phyloP scores from a whole-genome alignment of 2,888 invertebrate species.

The Ormyrus rosae region DNA sequence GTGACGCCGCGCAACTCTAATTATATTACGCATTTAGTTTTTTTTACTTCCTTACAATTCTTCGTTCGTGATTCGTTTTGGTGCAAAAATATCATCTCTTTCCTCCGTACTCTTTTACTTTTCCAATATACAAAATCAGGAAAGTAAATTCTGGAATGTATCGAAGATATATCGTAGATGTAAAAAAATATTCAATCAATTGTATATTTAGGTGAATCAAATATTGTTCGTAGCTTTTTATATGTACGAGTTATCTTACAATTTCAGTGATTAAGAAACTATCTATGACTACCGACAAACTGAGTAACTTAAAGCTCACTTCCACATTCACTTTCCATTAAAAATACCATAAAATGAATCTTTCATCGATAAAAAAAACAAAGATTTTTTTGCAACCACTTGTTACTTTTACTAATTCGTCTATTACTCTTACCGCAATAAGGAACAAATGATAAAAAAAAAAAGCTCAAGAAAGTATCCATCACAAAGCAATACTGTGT shows the following conservation, averaged over 20 bases:
- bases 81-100: conserved; percentile 48
- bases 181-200: neutral
- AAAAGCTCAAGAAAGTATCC: neutral
- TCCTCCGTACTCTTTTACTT: conserved; percentile 1
- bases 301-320: too few species aligned
- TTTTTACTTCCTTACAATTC: neutral
- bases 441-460: too few species aligned
- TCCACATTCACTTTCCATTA: too few species aligned
- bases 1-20: conserved; percentile 41
- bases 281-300: neutral
- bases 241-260: too few species aligned
- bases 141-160: conserved; percentile 18
- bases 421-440: too few species aligned
- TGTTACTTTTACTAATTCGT: too few species aligned
- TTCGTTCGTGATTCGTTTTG: conserved; percentile 9
- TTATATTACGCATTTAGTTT: conserved; percentile 7
- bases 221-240: too few species aligned
- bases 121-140: conserved; percentile 1
- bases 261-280: neutral
- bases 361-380: too few species aligned
- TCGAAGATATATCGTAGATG: neutral
- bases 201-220: too few species aligned
- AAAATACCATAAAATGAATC: too few species aligned
- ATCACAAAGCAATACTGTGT: neutral
- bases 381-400: too few species aligned